Evolutionary conservation across 2,797 vertebrate genomes (phyloP).

Genomic region (Simalia tracyae): DNA sequence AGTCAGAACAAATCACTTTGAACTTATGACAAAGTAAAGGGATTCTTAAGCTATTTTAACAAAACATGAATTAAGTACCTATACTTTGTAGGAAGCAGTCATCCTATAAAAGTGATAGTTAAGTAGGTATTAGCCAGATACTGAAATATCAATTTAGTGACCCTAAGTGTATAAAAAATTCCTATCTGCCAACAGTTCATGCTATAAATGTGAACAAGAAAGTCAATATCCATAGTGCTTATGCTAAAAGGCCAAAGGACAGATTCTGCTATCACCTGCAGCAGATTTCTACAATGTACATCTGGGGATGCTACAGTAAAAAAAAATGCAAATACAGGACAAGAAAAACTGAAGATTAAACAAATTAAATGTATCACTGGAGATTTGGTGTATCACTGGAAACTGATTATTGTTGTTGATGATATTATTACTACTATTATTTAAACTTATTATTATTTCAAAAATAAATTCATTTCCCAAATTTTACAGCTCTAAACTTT

Average conservation of each 20-base stretch:
- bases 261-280: neutral
- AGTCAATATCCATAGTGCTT: neutral
- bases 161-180: neutral
- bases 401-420: neutral
- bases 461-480: neutral
- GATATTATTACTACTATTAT: neutral
- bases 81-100: neutral
- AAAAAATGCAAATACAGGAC: neutral
- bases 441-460: neutral
- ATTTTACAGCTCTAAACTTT: neutral
- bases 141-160: neutral
- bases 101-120: neutral
- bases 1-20: constrained; percentile 49
- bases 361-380: neutral
- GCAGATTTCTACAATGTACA: neutral
- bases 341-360: neutral
- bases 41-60: constrained; percentile 32
- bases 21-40: constrained; percentile 21
- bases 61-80: neutral
- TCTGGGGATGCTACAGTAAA: neutral
- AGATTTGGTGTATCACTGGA: neutral
- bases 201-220: neutral
- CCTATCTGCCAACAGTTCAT: neutral
- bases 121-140: neutral
- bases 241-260: neutral